Base-by-base conservation (phyloP, 1,140 invertebrate species). In the Piezodorus guildinii region DNA sequence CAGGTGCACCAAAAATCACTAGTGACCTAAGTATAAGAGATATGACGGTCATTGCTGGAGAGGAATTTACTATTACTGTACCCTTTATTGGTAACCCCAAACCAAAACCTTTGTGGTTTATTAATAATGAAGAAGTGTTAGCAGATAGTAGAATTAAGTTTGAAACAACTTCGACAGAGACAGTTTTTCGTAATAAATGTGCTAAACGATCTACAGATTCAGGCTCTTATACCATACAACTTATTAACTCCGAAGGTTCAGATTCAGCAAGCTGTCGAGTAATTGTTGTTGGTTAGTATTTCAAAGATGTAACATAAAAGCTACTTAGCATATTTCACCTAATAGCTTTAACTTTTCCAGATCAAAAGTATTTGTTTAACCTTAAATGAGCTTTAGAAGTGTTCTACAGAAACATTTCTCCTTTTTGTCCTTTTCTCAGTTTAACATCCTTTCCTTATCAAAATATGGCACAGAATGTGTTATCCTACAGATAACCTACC, bases 51-150 rank as follows among this genome's bases (percentile, higher is more conserved):
- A 91, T 94, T 72, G 93, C 91, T 66, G 94, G 94, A 51, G 91
- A 98, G 77, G 90, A 92, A 72, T 94, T 98, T 73, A 94, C 89
- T 66, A 94, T 98, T 65, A 92, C 87, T 15, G 92, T 98, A 27
- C 95, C 95, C 19, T 98, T 87, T 73, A 83, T 80, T 69, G 95
- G 90, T 21, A 90, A 88, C 72, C 96, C 96, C 3, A 83, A 83
- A 69, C 95, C 96, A 3, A 89, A 84, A 77, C 86, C 90, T 51
- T 79, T 80, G 39, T 96, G 94, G 94, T 85, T 83, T 27, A 83
- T 94, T 44, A 94, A 95, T 73, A 88, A 88, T 21, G 83, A 89
- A 67, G 90, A 94, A 70, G 82, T 96, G 3, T 77, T 81, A 67
- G 80, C 83, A 2, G 88, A 91, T 72, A 83, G 87, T 23, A 84